Base-by-base conservation (phyloP, 2,113 vertebrate species). In the Sakesphorus luctuosus region DNA sequence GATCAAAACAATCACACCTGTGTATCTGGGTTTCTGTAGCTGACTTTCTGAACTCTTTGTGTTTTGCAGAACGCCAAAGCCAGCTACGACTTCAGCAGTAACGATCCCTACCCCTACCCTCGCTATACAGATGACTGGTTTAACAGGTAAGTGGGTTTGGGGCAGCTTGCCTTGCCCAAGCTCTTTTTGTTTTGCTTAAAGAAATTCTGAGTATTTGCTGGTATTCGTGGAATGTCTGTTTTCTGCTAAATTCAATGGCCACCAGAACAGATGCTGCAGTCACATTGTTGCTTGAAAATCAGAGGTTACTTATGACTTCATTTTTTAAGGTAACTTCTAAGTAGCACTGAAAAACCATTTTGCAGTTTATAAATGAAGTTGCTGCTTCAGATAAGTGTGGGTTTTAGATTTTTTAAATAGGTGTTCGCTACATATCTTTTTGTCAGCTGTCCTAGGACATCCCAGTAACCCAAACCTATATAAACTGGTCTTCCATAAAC, bases 71-170 rank as follows among this genome's bases (percentile, higher is more conserved):
- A 99, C 43, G 99, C 99, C 18, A 98, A 99, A 90, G 99, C 99
- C 94, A 99, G 99, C 97, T 99, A 99, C 0, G 99, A 99, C 98
- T 99, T 99, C 98, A 99, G 99, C 98, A 99, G 99, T 97, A 99
- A 99, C 5, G 99, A 99, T 95, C 99, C 99, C 13, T 99, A 97
- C 83, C 99, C 99, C 1, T 99, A 99, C 76, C 99, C 99, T 12
- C 99, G 99, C 84, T 99, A 99, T 80, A 99, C 99, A 72, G 99
- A 99, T 18, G 99, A 99, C 98, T 99, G 99, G 99, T 99, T 99
- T 97, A 99, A 99, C 99, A 99, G 99, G 99, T 99, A 98, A 97
- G 72, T 53, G 61, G n/a, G 4, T 38, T 75, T 52, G 8, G 9
- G 29, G 9, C 47, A 58, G 11, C 33, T 25, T 72, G 33, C 72